phyloP scores from a whole-genome alignment of 2,888 invertebrate species.

The Aplocera efformata region DNA sequence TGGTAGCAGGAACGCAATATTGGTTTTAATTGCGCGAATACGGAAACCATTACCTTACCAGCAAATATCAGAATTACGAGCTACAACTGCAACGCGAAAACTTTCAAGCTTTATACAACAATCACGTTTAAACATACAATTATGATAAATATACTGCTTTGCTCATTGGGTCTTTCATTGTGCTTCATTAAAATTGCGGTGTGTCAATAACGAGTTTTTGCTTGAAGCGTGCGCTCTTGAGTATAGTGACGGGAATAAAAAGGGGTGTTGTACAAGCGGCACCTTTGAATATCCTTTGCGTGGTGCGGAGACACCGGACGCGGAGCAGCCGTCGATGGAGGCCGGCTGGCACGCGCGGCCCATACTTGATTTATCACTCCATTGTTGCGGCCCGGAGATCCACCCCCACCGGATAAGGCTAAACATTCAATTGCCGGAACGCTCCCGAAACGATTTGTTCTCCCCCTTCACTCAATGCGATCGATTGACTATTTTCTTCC shows the following conservation, averaged over 20 bases:
- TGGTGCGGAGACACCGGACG: constrained; percentile 49
- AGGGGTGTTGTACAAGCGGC: constrained; percentile 42
- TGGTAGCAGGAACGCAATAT: not conserved
- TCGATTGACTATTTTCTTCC: constrained; percentile 63
- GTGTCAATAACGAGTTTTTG: constrained; percentile 17
- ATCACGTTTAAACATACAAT: too few relatives aligned
- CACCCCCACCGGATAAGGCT: constrained; percentile 73
- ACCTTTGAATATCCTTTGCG: constrained; percentile 59
- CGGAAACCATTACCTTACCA: too few relatives aligned
- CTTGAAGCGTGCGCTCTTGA: constrained; percentile 15
- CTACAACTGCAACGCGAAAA: too few relatives aligned
- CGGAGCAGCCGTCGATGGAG: constrained; percentile 37
- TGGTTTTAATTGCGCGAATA: not conserved
- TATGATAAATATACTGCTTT: too few relatives aligned
- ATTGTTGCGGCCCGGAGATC: constrained; percentile 72
- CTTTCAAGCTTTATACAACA: too few relatives aligned
- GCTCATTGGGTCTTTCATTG: too few relatives aligned
- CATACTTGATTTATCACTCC: constrained; percentile 79
- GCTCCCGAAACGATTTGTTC: constrained; percentile 73
- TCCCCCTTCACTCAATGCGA: constrained; percentile 49
- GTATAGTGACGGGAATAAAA: constrained; percentile 28
- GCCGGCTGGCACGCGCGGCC: constrained; percentile 66
- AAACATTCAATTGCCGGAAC: constrained; percentile 77
- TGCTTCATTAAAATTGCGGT: constrained; percentile 22
- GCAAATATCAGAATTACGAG: too few relatives aligned